Conservation (phyloP, 2,113 vertebrate genomes). For the Zosterops lateralis region DNA sequence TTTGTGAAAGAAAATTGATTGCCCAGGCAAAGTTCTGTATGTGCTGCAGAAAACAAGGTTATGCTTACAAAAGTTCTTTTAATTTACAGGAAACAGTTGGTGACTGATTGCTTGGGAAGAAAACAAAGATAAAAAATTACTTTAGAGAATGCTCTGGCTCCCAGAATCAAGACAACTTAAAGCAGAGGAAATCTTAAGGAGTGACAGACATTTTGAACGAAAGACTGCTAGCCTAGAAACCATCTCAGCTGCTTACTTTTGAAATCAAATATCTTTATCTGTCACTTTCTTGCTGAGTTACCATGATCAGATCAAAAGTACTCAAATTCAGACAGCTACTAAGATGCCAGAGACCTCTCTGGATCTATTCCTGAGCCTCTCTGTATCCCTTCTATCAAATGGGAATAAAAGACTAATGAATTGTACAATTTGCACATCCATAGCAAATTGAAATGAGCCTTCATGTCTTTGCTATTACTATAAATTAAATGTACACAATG, state of each 20-base stretch:
- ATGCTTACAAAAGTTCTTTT: neutral
- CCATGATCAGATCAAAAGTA: neutral
- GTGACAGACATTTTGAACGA: neutral
- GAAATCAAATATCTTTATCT: neutral
- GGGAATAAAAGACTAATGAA: neutral
- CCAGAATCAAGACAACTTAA: neutral
- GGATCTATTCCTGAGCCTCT: neutral
- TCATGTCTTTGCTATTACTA: neutral
- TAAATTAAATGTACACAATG: neutral
- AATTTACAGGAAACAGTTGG: neutral
- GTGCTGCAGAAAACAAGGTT: neutral
- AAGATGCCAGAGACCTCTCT: neutral
- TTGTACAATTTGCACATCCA: neutral
- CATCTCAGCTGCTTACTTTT: neutral
- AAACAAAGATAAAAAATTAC: neutral
- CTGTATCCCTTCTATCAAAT: neutral
- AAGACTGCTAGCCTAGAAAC: neutral
- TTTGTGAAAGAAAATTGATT: neutral
- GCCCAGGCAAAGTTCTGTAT: neutral
- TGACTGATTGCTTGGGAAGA: neutral
- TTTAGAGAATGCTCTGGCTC: neutral
- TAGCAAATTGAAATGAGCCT: neutral
- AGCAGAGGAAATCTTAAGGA: neutral
- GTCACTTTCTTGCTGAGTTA: neutral
- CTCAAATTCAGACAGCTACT: neutral